Evolutionary conservation across 2,888 invertebrate species (phyloP).

Genomic region (Plusia festucae): DNA sequence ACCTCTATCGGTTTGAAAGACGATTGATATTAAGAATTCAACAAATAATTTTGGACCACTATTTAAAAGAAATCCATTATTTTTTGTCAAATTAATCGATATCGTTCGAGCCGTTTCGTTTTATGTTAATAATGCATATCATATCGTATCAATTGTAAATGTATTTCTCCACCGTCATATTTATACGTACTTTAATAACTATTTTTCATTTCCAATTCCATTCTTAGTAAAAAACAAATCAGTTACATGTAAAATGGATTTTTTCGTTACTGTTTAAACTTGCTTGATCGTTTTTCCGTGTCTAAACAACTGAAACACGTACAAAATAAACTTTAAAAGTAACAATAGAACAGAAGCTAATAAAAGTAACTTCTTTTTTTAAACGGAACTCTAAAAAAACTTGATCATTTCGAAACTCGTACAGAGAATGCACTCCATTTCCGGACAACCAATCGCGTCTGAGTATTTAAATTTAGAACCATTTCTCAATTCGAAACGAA

Average conservation of each 20-base stretch:
- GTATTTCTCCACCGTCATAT: slow-evolving; percentile 8
- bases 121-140: slow-evolving; percentile 3
- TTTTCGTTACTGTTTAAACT: slow-evolving; percentile 15
- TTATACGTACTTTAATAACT: slow-evolving; percentile 9
- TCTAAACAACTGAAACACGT: slow-evolving; percentile 38
- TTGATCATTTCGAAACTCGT: slow-evolving; percentile 58
- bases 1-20: no score
- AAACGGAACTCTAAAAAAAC: slow-evolving; percentile 44
- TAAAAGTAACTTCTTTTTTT: slow-evolving; percentile 33
- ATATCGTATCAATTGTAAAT: slow-evolving; percentile 5
- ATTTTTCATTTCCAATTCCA: slow-evolving; percentile 5
- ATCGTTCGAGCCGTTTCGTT: neutral
- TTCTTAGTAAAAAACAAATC: slow-evolving; percentile 17
- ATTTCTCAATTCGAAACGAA: slow-evolving; percentile 58
- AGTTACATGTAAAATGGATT: slow-evolving; percentile 26
- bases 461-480: slow-evolving; percentile 73
- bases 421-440: slow-evolving; percentile 74
- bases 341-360: slow-evolving; percentile 34
- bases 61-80: neutral
- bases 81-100: neutral
- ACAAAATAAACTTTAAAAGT: slow-evolving; percentile 45
- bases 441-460: slow-evolving; percentile 65
- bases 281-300: slow-evolving; percentile 12
- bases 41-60: no score
- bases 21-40: no score